Base-by-base conservation (phyloP, 2,113 vertebrate genomes). In the Anarhynchus alexandrinus region DNA sequence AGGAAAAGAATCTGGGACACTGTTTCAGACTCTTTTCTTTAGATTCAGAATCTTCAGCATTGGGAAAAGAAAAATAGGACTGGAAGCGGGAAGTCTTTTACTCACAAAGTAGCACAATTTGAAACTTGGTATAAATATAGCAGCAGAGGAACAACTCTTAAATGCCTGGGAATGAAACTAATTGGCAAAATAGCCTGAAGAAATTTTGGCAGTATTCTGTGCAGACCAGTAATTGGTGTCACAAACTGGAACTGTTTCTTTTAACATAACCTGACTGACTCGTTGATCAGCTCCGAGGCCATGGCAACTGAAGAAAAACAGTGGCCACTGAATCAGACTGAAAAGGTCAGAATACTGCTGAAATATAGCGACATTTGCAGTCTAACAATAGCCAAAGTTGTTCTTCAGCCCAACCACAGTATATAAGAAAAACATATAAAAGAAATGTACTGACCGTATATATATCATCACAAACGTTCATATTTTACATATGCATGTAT, bases 91-190 rank as follows among this genome's bases (percentile, higher is more conserved):
- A 92, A 96, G 94, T 69, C 78, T 95, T 86, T 93, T 82, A 71
- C 88, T 88, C 91, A 42, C 27, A 76, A 95, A 96, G 80, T 11
- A 84, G 36, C 40, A 74, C 65, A 42, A 92, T 96, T 96, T 96
- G 83, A 97, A 97, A 96, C 77, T 52, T 93, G 65, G 38, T 92
- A 86, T 95, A 95, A 97, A 94, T 84, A 95, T 85, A 91, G 96
- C 74, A 95, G 96, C 2, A 0, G 49, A 96, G 71, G 86, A 89
- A 55, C 27, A 81, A 80, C 87, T 84, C 86, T 94, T 86, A 87
- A 54, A 71, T 82, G 69, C 83, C 77, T 84, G 38, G 84, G 57
- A 91, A 95, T 92, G 43, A 94, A 95, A 97, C 93, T 94, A 96
- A 92, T 43, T 92, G 82, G 51, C 77, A 74, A 88, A 96, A 97